Percentiles rank a stretch among this genome's conserved stretches.
These are phyloP conservation scores for Phaethon lepturus DNA, from an alignment of 2,113 vertebrate genomes.

Conservation along the genomic window DNA sequence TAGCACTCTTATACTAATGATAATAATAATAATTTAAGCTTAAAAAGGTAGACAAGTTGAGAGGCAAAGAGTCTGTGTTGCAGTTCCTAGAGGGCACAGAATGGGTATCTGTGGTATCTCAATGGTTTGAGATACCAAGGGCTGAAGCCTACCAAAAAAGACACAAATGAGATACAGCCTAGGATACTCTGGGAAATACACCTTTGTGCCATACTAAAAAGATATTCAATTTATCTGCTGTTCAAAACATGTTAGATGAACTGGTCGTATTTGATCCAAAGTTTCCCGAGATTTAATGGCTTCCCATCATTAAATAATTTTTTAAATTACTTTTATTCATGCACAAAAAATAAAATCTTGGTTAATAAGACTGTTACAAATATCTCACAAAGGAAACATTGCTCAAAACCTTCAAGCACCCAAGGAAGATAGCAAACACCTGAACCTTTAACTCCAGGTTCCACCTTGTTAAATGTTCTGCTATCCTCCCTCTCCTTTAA, in stretches of 20 bases:
- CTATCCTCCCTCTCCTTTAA: neutral
- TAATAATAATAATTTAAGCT: neutral
- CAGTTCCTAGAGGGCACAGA: neutral
- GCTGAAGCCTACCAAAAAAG: neutral
- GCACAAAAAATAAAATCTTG: neutral
- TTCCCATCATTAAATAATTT: neutral
- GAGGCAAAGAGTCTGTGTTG: neutral
- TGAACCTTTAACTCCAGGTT: neutral
- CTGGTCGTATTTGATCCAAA: neutral
- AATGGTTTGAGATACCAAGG: neutral
- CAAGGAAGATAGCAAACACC: neutral
- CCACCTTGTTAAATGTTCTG: neutral
- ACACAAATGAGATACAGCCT: neutral
- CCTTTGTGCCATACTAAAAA: neutral
- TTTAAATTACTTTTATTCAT: neutral
- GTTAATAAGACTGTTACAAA: neutral
- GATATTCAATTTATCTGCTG: neutral
- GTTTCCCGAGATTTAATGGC: neutral
- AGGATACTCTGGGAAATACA: neutral
- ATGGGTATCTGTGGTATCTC: neutral
- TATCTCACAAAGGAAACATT: neutral
- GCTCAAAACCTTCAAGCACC: neutral
- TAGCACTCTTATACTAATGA: neutral
- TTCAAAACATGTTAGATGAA: neutral
- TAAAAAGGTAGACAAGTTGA: neutral